Percentiles rank a stretch among this genome's conserved stretches.
Conservation (phyloP, 2,797 vertebrate species). For the Chiroxiphia lanceolata region DNA sequence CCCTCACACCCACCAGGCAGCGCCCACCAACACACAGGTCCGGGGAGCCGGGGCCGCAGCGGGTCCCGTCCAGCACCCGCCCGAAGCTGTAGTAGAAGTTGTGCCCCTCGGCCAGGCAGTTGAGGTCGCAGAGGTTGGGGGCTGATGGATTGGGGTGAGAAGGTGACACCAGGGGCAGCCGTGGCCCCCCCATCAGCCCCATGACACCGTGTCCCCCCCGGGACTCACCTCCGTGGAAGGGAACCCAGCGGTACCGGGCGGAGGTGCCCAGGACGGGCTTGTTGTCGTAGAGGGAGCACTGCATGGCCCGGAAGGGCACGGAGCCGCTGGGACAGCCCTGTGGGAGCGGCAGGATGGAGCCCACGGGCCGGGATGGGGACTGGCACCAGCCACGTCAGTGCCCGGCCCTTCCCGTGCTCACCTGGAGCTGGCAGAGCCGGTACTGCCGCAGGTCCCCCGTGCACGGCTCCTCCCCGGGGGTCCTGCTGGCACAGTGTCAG, state of each 20-base stretch:
- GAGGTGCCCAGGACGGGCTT: constrained; percentile 59
- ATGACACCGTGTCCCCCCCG: accelerated
- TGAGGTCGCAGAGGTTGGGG: constrained; percentile 78
- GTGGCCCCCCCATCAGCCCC: neutral
- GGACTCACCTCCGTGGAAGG: constrained; percentile 79
- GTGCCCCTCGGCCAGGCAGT: constrained; percentile 79
- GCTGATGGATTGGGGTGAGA: constrained; percentile 19
- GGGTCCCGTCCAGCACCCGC: constrained; percentile 79
- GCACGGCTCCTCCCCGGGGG: constrained; percentile 52
- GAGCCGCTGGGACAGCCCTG: constrained; percentile 75
- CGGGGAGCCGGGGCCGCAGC: constrained; percentile 58
- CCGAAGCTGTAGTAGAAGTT: constrained; percentile 83
- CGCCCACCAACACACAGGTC: constrained; percentile 74
- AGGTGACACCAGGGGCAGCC: accelerated
- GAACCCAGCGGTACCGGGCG: constrained; percentile 73
- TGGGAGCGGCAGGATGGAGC: neutral
- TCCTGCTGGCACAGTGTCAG: neutral
- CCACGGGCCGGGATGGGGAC: neutral
- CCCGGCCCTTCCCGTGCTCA: neutral
- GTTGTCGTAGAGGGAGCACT: constrained; percentile 78
- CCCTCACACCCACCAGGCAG: constrained; percentile 67
- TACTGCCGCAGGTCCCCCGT: constrained; percentile 68
- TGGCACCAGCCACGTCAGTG: accelerated
- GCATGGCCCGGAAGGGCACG: constrained; percentile 75
- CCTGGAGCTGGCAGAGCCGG: constrained; percentile 70